Evolutionary conservation across 2,113 vertebrate species (phyloP).

Genomic region (Dicrurus megarhynchus): DNA sequence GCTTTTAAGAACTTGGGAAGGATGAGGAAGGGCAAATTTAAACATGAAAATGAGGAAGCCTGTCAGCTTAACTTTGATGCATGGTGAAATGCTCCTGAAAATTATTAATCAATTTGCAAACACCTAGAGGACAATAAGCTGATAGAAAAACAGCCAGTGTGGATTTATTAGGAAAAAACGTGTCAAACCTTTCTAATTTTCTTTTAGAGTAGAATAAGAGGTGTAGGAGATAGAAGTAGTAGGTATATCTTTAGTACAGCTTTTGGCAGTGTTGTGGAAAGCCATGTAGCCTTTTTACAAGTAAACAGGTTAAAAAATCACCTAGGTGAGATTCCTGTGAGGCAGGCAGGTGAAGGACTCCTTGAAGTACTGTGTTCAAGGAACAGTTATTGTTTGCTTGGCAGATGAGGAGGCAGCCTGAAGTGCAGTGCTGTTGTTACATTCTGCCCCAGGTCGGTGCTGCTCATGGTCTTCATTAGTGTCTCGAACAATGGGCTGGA

Average conservation of each 20-base stretch:
- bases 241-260: neutral
- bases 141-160: neutral
- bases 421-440: neutral
- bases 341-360: neutral
- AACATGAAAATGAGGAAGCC: neutral
- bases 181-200: neutral
- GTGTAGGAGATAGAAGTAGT: neutral
- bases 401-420: neutral
- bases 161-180: neutral
- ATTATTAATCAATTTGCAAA: constrained; percentile 24
- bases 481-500: neutral
- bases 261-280: neutral
- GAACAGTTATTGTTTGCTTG: neutral
- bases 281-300: neutral
- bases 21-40: neutral
- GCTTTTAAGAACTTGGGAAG: neutral
- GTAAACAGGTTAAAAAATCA: neutral
- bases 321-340: neutral
- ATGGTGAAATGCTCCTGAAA: constrained; percentile 5
- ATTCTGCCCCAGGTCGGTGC: neutral
- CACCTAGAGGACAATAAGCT: neutral
- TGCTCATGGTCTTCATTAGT: neutral
- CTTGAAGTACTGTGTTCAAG: neutral
- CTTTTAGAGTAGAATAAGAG: neutral
- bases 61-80: neutral